Base-by-base conservation (phyloP, 2,888 invertebrate species). In the Argynnis bischoffii region DNA sequence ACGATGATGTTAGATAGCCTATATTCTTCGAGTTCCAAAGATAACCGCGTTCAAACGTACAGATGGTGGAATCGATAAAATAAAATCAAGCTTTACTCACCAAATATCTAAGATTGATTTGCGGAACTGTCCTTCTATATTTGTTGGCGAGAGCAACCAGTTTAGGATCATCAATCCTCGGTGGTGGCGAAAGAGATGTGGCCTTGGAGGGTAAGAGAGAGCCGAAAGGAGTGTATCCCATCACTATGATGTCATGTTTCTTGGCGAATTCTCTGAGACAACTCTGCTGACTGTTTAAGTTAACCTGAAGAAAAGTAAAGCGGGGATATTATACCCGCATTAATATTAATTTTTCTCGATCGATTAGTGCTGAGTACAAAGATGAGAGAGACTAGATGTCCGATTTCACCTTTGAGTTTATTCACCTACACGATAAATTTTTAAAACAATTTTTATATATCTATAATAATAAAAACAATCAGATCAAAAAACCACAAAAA, bases 211-310 rank as follows among this genome's bases (percentile, higher is more conserved):
- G 79, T 77, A 89, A 86, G 50, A 92, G 76, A 0, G 87, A 85
- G 0, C 96, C 97, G 71, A 97, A 92, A 0, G 97, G 97, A 41
- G 95, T 95, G 85, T 96, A 97, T 0, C 90, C 97, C 73, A 93
- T 95, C 74, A 98, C 84, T 0, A 90, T 87, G 63, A 98, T 95
- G 57, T 89, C 92, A 51, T 94, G 93, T n/a, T 92, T 80, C 65
- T 93, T 93, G 81, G 97, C 96, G 79, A 94, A 97, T 8, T 94
- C 87, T 0, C 94, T 94, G 50, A 97, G 82, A 55, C 94, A 93
- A 26, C 94, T 94, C 78, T 97, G 96, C 73, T 95, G 95, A 6
- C 96, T 88, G 75, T 95, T 95, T 6, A 97, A 94, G 79, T 96
- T 91, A 0, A 90, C 72, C 92, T 92, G 81, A 8, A 66, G 69